phyloP scores from a whole-genome alignment of 2,113 vertebrate genomes.

The Mus musculus region GRCm39 chr1:101398501-101399000 shows the following conservation, averaged over 20 bases:
- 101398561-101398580: not conserved
- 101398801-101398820: not conserved
- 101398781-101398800: not conserved
- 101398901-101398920: not conserved
- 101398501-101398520: conserved; percentile 37
- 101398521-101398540: conserved; percentile 12
- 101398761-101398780: not conserved
- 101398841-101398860: not conserved
- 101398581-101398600: not conserved
- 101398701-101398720: not conserved
- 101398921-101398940: accelerated
- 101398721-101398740: not conserved
- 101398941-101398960: not conserved
- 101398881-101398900: not conserved
- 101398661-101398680: not conserved
- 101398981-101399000: not conserved
- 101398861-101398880: not conserved
- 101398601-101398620: not conserved
- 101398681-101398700: not conserved
- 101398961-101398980: not conserved
- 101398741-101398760: not conserved
- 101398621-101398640: not conserved
- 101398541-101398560: conserved; percentile 34
- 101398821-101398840: not conserved
- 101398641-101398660: not conserved